Conservation (phyloP, 2,888 invertebrate species). For the Tetragonisca angustula region DNA sequence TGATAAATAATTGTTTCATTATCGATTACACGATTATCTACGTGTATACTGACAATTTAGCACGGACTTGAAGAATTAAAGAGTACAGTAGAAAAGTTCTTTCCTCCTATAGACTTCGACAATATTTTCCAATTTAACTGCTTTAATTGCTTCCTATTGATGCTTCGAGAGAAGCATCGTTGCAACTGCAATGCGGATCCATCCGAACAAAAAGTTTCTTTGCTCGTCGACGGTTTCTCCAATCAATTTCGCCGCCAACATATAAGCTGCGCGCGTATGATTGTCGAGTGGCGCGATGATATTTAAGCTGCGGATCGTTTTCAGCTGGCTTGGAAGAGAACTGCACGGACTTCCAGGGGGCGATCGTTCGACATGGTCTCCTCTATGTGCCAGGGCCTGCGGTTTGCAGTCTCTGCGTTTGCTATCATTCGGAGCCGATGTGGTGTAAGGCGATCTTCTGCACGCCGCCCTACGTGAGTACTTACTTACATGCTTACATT, state of each 20-base stretch:
- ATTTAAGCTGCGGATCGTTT: conserved; percentile 63
- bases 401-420: conserved; percentile 93
- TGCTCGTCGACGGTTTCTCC: not conserved
- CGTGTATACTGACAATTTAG: no score
- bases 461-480: conserved; percentile 93
- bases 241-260: not conserved
- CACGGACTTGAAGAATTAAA: no score
- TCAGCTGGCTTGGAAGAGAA: conserved; percentile 90
- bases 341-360: conserved; percentile 93
- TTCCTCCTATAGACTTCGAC: fast-evolving
- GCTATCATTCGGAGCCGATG: conserved; percentile 93
- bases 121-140: not conserved
- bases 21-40: no score
- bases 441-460: conserved; percentile 95
- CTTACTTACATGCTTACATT: conserved; percentile 75
- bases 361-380: conserved; percentile 90
- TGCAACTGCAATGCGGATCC: conserved; percentile 17
- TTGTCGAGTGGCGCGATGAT: not conserved
- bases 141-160: not conserved
- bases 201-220: not conserved
- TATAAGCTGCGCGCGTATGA: not conserved
- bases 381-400: conserved; percentile 94
- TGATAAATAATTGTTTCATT: no score
- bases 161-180: not conserved
- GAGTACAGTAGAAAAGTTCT: not conserved